These are phyloP conservation scores for Drosophila asahinai DNA, from an alignment of 1,140 invertebrate genomes.

Conservation along the genomic window DNA sequence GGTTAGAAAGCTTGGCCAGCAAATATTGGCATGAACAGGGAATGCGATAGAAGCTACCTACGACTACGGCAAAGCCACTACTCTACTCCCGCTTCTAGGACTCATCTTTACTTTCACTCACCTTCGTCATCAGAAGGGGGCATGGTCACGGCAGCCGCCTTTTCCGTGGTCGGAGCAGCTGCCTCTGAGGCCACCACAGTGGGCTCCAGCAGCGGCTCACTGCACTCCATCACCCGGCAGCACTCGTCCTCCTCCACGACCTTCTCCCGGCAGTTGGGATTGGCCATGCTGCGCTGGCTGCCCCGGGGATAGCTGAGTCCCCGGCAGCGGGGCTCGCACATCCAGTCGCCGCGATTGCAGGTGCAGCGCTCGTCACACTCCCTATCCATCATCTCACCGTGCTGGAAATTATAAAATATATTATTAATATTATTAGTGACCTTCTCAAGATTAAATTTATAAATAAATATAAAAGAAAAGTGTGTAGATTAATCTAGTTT, in stretches of 20 bases:
- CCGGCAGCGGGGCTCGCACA: conserved; percentile 89
- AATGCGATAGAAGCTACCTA: conserved; percentile 38
- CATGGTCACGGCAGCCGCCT: conserved; percentile 14
- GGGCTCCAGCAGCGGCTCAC: conserved; percentile 59
- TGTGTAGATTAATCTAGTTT: not conserved
- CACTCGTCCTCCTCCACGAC: conserved; percentile 90
- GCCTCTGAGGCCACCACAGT: conserved; percentile 42
- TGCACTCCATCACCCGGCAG: conserved; percentile 90
- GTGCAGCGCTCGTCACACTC: conserved; percentile 91
- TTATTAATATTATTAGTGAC: not conserved
- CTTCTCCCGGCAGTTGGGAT: conserved; percentile 90
- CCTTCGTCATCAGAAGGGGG: conserved; percentile 48
- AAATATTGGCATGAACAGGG: conserved; percentile 32
- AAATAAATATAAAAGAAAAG: not conserved
- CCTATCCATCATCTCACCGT: conserved; percentile 88
- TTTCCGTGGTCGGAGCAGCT: conserved; percentile 15
- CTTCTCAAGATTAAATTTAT: not conserved
- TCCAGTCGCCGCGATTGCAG: conserved; percentile 88
- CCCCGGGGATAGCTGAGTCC: conserved; percentile 88
- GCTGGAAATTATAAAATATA: conserved; percentile 65
- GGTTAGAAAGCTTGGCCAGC: conserved; percentile 37
- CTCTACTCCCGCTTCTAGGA: conserved; percentile 8
- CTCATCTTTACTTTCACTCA: conserved; percentile 31
- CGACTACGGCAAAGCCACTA: conserved; percentile 34
- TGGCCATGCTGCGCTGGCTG: conserved; percentile 86